A percentile compares a stretch with the other conserved stretches of the same genome.
phyloP scores from a whole-genome alignment of 2,113 vertebrate species.

The Aepyceros melampus region DNA sequence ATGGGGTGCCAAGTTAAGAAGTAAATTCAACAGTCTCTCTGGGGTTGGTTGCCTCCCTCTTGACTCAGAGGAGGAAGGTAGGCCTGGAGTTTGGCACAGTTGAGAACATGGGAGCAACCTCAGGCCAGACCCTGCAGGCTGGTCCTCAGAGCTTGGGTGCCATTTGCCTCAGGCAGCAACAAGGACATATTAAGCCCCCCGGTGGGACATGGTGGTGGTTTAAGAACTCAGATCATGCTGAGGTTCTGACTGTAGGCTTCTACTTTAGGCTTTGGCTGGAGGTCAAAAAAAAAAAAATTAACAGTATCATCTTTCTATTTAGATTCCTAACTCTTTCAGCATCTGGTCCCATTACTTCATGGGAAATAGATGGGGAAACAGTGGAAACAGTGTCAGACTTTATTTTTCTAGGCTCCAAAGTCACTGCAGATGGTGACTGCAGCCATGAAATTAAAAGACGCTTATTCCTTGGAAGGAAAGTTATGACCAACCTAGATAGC shows the following conservation, averaged over 20 bases:
- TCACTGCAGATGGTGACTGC: too few relatives aligned
- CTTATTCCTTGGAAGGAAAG: too few relatives aligned
- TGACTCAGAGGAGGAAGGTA: neutral
- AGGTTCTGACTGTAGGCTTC: neutral
- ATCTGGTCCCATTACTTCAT: too few relatives aligned
- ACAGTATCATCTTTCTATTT: neutral
- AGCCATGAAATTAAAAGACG: too few relatives aligned
- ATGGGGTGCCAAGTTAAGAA: neutral
- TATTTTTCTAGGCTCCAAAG: too few relatives aligned
- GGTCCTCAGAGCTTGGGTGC: neutral
- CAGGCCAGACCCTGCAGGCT: neutral
- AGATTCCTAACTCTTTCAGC: neutral
- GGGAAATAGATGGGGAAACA: too few relatives aligned
- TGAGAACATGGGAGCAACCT: neutral
- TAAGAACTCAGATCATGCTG: slow-evolving; percentile 10
- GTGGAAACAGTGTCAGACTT: too few relatives aligned
- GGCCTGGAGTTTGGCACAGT: neutral
- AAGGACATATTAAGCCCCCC: neutral
- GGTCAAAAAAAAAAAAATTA: neutral
- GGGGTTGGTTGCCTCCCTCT: neutral
- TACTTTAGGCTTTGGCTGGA: neutral
- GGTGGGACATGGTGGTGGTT: neutral
- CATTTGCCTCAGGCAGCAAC: neutral
- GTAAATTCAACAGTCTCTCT: neutral
- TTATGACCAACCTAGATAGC: too few relatives aligned